These are phyloP conservation scores for Pseudolycoriella hygida DNA, from an alignment of 2,888 invertebrate species.

Conservation along the genomic window DNA sequence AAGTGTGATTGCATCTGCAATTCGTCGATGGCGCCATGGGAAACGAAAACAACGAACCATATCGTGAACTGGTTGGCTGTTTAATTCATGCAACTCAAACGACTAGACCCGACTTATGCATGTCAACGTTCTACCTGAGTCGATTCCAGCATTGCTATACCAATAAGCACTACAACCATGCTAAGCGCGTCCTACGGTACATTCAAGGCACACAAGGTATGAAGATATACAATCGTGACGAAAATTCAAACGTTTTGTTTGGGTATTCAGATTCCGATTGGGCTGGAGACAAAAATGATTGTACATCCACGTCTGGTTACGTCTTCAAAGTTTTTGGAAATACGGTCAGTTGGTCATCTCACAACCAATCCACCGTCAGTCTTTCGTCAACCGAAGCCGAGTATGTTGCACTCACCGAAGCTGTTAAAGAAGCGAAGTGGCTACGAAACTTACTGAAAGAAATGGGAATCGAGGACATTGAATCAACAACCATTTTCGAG, in stretches of 20 bases:
- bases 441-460: not conserved
- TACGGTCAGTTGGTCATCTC: not conserved
- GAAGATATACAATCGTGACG: conserved; percentile 4
- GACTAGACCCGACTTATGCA: conserved; percentile 12
- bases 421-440: conserved; percentile 1
- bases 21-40: not conserved
- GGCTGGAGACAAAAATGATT: conserved; percentile 5
- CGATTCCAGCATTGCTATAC: conserved; percentile 11
- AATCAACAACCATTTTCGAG: not conserved
- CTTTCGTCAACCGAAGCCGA: too few species aligned
- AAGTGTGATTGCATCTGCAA: conserved; percentile 10
- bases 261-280: conserved; percentile 8
- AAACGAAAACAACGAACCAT: conserved; percentile 9
- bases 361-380: not conserved
- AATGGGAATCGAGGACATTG: not conserved
- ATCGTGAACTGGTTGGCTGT: conserved; percentile 12
- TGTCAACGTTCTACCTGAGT: too few species aligned
- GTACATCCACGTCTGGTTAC: too few species aligned
- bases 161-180: conserved; percentile 6
- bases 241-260: conserved; percentile 8
- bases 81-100: conserved; percentile 8
- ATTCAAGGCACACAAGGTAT: conserved; percentile 1
- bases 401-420: conserved; percentile 2
- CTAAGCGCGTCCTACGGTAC: conserved; percentile 11
- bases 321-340: too few species aligned